phyloP scores from a whole-genome alignment of 2,888 invertebrate genomes.

The Dicranocentrus wangi region DNA sequence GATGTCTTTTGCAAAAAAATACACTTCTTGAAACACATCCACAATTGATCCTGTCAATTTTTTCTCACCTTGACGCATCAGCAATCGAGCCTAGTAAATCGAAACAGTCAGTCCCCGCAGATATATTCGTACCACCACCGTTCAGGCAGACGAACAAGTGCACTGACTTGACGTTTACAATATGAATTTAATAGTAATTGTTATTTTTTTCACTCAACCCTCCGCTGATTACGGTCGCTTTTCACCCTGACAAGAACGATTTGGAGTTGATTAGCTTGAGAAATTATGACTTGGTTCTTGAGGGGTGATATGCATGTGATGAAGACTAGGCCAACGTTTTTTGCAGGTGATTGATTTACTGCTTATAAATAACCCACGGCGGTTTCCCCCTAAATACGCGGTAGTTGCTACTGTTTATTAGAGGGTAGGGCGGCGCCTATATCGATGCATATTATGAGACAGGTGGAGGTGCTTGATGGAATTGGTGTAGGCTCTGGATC shows the following conservation, averaged over 20 bases:
- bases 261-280: constrained; percentile 17
- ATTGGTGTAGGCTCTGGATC: too few species aligned
- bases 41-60: background rate
- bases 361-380: constrained; percentile 1
- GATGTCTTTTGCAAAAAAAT: too few species aligned
- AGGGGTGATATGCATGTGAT: background rate
- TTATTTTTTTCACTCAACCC: background rate
- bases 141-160: background rate
- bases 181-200: constrained; percentile 18
- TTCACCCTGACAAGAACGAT: constrained; percentile 12
- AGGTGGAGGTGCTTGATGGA: too few species aligned
- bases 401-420: too few species aligned
- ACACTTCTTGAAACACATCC: too few species aligned
- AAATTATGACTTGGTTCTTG: constrained; percentile 11
- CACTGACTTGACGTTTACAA: background rate
- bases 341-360: constrained; percentile 16
- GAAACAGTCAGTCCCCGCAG: constrained; percentile 1
- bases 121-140: too few species aligned
- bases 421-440: too few species aligned
- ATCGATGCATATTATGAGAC: too few species aligned
- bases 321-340: constrained; percentile 4
- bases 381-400: too few species aligned
- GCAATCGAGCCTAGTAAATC: constrained; percentile 7
- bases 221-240: constrained; percentile 12
- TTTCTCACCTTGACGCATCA: constrained; percentile 7